Evolutionary conservation across 2,888 invertebrate genomes (phyloP), one percentile per base, ranked within the genome.

Genomic region (Ichneumon xanthorius): DNA sequence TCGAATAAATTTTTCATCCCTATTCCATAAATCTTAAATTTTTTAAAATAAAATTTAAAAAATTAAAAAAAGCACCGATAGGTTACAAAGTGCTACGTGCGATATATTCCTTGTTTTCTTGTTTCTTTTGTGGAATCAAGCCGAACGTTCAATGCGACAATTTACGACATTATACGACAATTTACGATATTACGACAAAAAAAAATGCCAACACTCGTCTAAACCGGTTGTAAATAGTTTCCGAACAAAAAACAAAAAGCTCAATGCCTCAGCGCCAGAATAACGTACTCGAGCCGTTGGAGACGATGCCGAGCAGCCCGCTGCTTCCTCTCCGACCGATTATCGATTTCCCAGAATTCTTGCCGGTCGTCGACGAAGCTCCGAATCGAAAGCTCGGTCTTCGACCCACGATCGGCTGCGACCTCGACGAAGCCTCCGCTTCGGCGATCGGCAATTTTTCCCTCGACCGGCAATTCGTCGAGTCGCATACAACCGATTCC

Each of bases 361-460:
- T 63, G 0, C 48, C 16, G 48, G 16, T 55, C 22, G 65, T 77
- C 63, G 61, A 67, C 26, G 75, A 48, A 19, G 61, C 30, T 14
- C 70, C 77, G 48, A 83, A 83, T 55, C 85, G 85, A 77, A 86
- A 86, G 55, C 77, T 86, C 63, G 80, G 16, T n/a, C 80, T 55
- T 37, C 85, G 80, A 19, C 77, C 63, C n/a, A 67, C 37, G 16
- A 85, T 65, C 85, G 30, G 33, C 30, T 80, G 83, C 48, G 79
- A 61, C 4, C 58, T 14, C 75, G 79, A 58, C 55, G 70, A 76
- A 45, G 73, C 70, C 71, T 73, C 50, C 14, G 37, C 33, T 3
- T 58, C 37, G 19, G 26, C 5, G 45, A 14, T n/a, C 30, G 48
- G 19, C 19, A 30, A 26, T 70, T 86, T 80, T 63, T 82, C n/a